A percentile compares a stretch with the other conserved stretches of the same genome.
Evolutionary conservation across 2,888 invertebrate genomes (phyloP).

Genomic region (Chelonus formosanus): DNA sequence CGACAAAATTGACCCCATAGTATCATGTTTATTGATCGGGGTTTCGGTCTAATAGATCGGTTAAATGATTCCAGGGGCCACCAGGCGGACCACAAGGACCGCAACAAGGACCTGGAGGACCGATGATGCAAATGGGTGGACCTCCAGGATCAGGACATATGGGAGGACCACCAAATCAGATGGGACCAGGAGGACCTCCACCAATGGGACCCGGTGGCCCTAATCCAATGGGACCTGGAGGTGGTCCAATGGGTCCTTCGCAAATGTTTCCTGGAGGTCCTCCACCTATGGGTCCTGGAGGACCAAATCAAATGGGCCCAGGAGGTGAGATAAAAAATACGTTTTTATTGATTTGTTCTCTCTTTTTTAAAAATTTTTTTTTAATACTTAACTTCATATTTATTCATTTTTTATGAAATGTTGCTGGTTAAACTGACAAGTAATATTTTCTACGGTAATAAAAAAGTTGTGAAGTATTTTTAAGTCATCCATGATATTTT

Average conservation of each 20-base stretch:
- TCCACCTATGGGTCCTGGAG: constrained; percentile 48
- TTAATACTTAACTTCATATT: no score
- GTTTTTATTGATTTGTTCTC: background rate
- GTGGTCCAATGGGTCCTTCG: constrained; percentile 20
- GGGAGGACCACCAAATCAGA: constrained; percentile 47
- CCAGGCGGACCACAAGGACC: constrained; percentile 50
- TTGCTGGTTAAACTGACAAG: no score
- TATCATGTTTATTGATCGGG: no score
- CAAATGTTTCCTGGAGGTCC: constrained; percentile 35
- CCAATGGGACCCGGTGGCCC: constrained; percentile 49
- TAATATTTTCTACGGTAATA: no score
- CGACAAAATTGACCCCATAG: background rate
- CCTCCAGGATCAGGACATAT: constrained; percentile 52
- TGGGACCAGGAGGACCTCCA: constrained; percentile 45
- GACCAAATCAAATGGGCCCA: constrained; percentile 57
- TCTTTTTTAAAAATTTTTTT: background rate
- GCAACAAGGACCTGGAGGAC: constrained; percentile 54
- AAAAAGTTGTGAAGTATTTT: no score
- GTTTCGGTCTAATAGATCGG: no score
- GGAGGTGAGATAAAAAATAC: constrained; percentile 41
- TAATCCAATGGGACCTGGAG: constrained; percentile 37
- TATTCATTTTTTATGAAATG: no score
- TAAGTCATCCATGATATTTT: no score
- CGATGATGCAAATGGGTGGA: constrained; percentile 54
- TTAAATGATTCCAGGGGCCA: constrained; percentile 47